Evolutionary conservation across 2,797 vertebrate genomes (phyloP).

Genomic region (Syngnathus rostellatus): DNA sequence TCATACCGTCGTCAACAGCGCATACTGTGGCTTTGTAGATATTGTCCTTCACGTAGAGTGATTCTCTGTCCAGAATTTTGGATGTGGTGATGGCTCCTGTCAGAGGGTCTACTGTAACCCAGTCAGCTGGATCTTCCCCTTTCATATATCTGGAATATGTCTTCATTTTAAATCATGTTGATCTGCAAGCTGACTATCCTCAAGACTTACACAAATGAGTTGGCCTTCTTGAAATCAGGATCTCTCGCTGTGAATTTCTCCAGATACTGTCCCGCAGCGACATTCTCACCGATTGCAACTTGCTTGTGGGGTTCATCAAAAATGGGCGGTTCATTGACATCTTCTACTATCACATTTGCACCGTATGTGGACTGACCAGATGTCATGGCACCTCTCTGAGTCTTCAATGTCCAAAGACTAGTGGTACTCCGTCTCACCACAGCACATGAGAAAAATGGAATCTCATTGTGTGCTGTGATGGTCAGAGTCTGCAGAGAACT

Average conservation of each 20-base stretch:
- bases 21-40: conserved; percentile 43
- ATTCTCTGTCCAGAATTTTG: conserved; percentile 53
- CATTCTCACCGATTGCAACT: conserved; percentile 20
- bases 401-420: conserved; percentile 36
- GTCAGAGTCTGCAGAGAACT: conserved; percentile 24
- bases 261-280: conserved; percentile 21
- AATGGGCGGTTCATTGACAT: conserved; percentile 53
- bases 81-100: conserved; percentile 53
- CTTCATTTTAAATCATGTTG: background rate
- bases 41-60: conserved; percentile 35
- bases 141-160: conserved; percentile 41
- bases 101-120: conserved; percentile 42
- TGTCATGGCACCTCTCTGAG: accelerated
- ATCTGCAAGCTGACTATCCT: background rate
- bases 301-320: conserved; percentile 17
- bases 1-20: conserved; percentile 58
- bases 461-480: conserved; percentile 48
- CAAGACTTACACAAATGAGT: conserved; percentile 32
- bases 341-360: conserved; percentile 41
- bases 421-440: background rate
- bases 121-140: conserved; percentile 48
- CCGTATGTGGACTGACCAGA: accelerated
- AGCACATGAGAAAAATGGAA: conserved; percentile 37
- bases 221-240: conserved; percentile 20
- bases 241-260: conserved; percentile 43